Base-by-base conservation (phyloP, 1,140 invertebrate species). In the Nautilus pompilius region DNA sequence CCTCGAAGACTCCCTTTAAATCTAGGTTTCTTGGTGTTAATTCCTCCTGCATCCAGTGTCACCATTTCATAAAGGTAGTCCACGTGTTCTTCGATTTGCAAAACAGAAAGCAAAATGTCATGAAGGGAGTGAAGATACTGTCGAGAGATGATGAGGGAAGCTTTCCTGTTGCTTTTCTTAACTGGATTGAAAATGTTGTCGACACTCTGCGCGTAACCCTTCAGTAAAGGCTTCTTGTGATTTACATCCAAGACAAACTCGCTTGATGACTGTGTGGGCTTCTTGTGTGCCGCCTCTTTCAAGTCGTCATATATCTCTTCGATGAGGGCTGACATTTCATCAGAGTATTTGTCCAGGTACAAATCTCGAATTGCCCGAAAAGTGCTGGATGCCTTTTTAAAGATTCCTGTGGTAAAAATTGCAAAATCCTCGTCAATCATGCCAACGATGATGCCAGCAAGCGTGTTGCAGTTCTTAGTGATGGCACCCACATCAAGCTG, bases 391-490 rank as follows among this genome's bases (percentile, higher is more conserved):
- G 64, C 62, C 68, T 68, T 74, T 32, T 72, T 73, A 57, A 80
- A 73, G 26, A 78, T 62, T 20, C 76, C 77, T 10, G 76, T 72
- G 57, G 70, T 77, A 29, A 79, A 67, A 30, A 78, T 63, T n/a
- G 70, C 62, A 60, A 79, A 80, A 51, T 80, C 78, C 63, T 80
- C 76, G 58, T 75, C 70, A 53, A 80, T 78, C 78, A 80, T 79
- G 15, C 68, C 70, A 5, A 73, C 72, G 34, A 80, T 74, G 20
- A 72, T 68, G 30, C 69, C 64, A 0, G 74, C 72, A 17, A 80
- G 58, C 15, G 70, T 64, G 2, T 60, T 55, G 62, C 76, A 79
- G 64, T 78, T 76, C 34, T 67, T 69, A 17, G 74, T 69, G 28
- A 78, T 64, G 41, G 69, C 69, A 29, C 74, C 60, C 41, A 77